phyloP scores from a whole-genome alignment of 2,888 invertebrate species.

The Drosophila paramelanica region DNA sequence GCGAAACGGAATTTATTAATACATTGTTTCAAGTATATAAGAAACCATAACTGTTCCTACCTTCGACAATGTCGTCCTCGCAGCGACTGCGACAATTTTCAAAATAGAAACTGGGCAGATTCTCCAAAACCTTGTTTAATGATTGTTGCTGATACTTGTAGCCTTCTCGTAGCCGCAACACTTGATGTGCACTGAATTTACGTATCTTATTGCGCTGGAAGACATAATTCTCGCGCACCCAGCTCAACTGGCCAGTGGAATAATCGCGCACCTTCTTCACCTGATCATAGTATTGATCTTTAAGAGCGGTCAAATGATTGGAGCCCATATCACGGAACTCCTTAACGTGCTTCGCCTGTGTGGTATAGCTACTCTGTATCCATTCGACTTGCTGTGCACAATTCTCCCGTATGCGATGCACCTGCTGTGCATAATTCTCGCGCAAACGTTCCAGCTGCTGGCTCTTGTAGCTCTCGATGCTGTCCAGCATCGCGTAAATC shows the following conservation, averaged over 20 bases:
- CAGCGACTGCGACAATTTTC: conserved; percentile 96
- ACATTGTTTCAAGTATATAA: no score
- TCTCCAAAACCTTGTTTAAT: conserved; percentile 96
- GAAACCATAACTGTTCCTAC: conserved; percentile 58
- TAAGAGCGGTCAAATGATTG: conserved; percentile 92
- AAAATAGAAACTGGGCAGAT: conserved; percentile 94
- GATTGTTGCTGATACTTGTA: conserved; percentile 98
- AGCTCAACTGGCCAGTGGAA: conserved; percentile 94
- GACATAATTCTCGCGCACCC: conserved; percentile 97
- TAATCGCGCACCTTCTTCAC: conserved; percentile 96
- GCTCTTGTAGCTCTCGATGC: conserved; percentile 95
- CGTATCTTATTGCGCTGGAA: conserved; percentile 97
- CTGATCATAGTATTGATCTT: conserved; percentile 97
- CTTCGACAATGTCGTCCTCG: conserved; percentile 85
- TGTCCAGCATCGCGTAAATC: conserved; percentile 94
- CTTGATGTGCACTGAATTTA: conserved; percentile 97
- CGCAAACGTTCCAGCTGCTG: conserved; percentile 94
- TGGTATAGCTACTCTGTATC: conserved; percentile 95
- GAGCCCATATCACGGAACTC: conserved; percentile 97
- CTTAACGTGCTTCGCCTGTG: conserved; percentile 93
- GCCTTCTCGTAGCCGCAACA: conserved; percentile 94
- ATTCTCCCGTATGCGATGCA: conserved; percentile 96
- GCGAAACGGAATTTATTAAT: not conserved
- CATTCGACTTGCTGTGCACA: conserved; percentile 97
- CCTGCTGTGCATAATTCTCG: conserved; percentile 96